Evolutionary conservation across 2,888 invertebrate species (phyloP).

Genomic region (Neoascia interrupta): DNA sequence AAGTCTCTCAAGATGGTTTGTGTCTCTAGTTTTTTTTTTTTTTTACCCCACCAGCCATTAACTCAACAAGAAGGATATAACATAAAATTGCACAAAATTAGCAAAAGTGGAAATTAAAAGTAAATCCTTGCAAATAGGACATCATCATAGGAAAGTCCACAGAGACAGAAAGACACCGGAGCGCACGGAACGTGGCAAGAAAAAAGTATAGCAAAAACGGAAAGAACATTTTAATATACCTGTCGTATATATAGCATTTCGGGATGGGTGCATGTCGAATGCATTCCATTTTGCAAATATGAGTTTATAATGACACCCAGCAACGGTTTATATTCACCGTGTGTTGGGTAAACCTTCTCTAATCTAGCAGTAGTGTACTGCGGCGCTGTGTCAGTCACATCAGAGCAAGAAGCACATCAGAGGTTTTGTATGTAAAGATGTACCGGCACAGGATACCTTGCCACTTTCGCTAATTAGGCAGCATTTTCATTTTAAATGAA

Average conservation of each 20-base stretch:
- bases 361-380: too few species aligned
- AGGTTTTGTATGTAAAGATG: constrained; percentile 26
- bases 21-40: too few species aligned
- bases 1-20: constrained; percentile 48
- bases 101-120: constrained; percentile 69
- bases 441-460: constrained; percentile 67
- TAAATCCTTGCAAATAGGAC: constrained; percentile 65
- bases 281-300: constrained; percentile 56
- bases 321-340: constrained; percentile 3
- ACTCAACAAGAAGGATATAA: constrained; percentile 43
- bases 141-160: constrained; percentile 36
- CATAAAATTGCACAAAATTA: constrained; percentile 63
- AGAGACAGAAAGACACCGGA: constrained; percentile 21
- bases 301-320: constrained; percentile 53
- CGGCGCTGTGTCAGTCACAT: constrained; percentile 33
- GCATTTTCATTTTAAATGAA: constrained; percentile 73
- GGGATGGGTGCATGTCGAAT: constrained; percentile 62
- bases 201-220: constrained; percentile 47
- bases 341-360: too few species aligned
- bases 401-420: constrained; percentile 42
- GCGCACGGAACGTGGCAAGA: neutral
- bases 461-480: constrained; percentile 74
- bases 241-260: constrained; percentile 63
- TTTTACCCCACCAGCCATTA: constrained; percentile 45
- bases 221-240: constrained; percentile 58